Conservation (phyloP, 2,797 vertebrate genomes). For the Mycteria americana region DNA sequence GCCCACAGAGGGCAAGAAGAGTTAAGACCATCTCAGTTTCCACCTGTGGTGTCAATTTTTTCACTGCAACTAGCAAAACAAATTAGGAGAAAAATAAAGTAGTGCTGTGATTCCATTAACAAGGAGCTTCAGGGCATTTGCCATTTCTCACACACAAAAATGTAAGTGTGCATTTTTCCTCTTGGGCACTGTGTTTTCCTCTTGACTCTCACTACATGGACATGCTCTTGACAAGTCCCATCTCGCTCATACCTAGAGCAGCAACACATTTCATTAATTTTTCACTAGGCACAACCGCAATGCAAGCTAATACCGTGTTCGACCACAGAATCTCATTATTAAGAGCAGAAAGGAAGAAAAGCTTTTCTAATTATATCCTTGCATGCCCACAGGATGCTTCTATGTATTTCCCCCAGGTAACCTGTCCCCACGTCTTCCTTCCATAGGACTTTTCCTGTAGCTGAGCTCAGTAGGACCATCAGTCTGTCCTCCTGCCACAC, state of each 20-base stretch:
- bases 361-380: background rate
- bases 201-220: background rate
- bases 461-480: background rate
- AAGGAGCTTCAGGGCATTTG: background rate
- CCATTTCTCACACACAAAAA: background rate
- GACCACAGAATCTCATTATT: accelerated
- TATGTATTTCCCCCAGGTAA: background rate
- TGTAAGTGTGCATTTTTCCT: accelerated
- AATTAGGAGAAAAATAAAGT: background rate
- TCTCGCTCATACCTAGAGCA: accelerated
- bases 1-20: background rate
- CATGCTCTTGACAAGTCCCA: background rate
- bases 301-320: accelerated
- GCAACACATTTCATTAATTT: background rate
- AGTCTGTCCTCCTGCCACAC: background rate
- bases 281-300: background rate
- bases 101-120: accelerated
- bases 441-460: accelerated
- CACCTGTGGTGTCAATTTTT: background rate
- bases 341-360: background rate
- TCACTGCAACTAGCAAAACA: background rate
- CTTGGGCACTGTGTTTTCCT: accelerated
- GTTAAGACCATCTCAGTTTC: background rate
- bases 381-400: background rate
- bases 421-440: accelerated